These are phyloP conservation scores for Drosophila subobscura DNA, from an alignment of 1,140 invertebrate species.

Conservation along the genomic window DNA sequence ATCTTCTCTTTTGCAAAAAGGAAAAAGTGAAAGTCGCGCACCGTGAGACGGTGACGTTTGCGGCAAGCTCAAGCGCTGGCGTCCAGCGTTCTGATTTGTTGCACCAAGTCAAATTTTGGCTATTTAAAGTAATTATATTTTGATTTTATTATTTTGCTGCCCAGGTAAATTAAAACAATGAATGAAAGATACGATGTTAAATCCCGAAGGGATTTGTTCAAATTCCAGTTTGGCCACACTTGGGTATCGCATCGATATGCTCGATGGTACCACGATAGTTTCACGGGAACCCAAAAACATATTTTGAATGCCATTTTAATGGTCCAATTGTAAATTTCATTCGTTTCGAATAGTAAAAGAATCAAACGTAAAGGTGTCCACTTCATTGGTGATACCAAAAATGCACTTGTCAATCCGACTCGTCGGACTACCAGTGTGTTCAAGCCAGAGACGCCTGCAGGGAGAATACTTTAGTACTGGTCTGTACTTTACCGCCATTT, in stretches of 20 bases:
- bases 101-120: not conserved
- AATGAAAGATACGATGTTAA: conserved; percentile 40
- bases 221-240: no score
- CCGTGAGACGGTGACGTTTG: conserved; percentile 2
- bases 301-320: no score
- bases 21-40: conserved; percentile 43
- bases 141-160: conserved; percentile 31
- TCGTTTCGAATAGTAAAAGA: conserved; percentile 38
- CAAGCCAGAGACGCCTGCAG: conserved; percentile 62
- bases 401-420: conserved; percentile 67
- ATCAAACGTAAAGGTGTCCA: conserved; percentile 20
- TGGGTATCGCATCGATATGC: no score
- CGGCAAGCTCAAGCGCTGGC: not conserved
- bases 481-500: no score
- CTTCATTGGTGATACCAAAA: conserved; percentile 29
- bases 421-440: conserved; percentile 62
- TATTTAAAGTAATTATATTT: not conserved
- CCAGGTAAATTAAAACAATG: conserved; percentile 43
- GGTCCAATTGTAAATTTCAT: no score
- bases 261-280: no score
- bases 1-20: conserved; percentile 33
- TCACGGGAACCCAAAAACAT: no score
- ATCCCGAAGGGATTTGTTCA: not conserved
- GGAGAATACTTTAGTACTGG: not conserved
- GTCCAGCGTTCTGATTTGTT: not conserved